Evolutionary conservation across 1,140 invertebrate genomes (phyloP), one percentile per base, ranked within the genome.

Genomic region (Penaeus vannamei): DNA sequence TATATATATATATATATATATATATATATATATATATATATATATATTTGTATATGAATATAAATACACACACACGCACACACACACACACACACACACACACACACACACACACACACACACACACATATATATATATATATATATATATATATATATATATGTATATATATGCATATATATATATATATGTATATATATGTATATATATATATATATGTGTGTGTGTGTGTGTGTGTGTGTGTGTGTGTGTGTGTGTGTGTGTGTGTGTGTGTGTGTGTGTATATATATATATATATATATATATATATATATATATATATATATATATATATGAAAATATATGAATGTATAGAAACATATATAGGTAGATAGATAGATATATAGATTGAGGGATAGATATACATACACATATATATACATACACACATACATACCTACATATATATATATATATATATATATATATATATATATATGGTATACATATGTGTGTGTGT

Each of bases 141-240:
- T 29, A 29, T 29, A 29, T 29, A 46, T 46, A 46, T 46, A 46
- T 46, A 46, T 46, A 46, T 46, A 46, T 46, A 46, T 46, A 72
- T 72, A 72, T 72, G 23, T 72, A 72, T 72, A 46, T 46, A 46
- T 46, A 46, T 5, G 42, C 42, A 46, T 46, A 46, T 46, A 46
- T 46, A 46, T 46, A 14, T 72, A 23, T 23, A 72, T 72, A 23
- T 72, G 36, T 23, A 72, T 72, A 72, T 72, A 72, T 72, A 72
- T 72, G 23, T 72, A 72, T 72, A 72, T 72, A 72, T 72, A 72
- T 72, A 72, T 72, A 72, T 72, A 72, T 72, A 72, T 72, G 23
- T 72, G 23, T 72, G 23, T 72, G 23, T 72, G 23, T 72, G 23
- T 72, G 23, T 72, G 23, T 72, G 23, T 72, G 23, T 72, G 23